Conservation (phyloP, 2,113 vertebrate genomes). For the Ctenomys sociabilis region DNA sequence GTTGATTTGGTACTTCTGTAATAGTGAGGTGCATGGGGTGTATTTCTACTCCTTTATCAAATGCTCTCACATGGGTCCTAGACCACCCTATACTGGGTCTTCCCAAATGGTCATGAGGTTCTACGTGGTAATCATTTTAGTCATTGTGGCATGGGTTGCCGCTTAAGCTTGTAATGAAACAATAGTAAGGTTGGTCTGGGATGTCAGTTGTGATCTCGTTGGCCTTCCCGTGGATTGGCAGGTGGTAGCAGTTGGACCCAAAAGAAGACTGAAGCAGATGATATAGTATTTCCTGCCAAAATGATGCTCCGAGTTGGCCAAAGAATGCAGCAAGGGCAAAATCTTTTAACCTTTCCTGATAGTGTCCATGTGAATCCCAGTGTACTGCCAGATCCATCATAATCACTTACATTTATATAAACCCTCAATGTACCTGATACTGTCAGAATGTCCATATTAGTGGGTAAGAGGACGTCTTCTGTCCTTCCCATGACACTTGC, state of each 20-base stretch:
- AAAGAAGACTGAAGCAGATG: background rate
- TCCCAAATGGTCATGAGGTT: slow-evolving; percentile 91
- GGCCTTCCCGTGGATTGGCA: slow-evolving; percentile 92
- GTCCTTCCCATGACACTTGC: background rate
- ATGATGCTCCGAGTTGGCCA: background rate
- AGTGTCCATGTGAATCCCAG: background rate
- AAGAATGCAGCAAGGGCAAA: background rate
- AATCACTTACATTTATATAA: background rate
- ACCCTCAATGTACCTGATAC: slow-evolving; percentile 1
- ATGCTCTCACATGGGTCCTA: slow-evolving; percentile 93
- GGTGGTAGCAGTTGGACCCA: background rate
- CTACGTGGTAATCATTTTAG: slow-evolving; percentile 93
- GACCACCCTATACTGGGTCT: slow-evolving; percentile 92
- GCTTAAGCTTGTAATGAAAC: slow-evolving; percentile 91
- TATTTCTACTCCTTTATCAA: slow-evolving; percentile 90
- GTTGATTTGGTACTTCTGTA: slow-evolving; percentile 88
- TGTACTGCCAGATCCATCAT: background rate
- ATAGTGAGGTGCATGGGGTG: slow-evolving; percentile 88
- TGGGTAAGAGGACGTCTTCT: background rate
- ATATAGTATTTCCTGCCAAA: background rate
- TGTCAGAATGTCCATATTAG: background rate
- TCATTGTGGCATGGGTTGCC: slow-evolving; percentile 93
- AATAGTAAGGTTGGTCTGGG: slow-evolving; percentile 91
- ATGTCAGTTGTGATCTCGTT: slow-evolving; percentile 92
- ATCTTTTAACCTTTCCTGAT: background rate